A percentile compares a stretch with the other conserved stretches of the same genome.
Evolutionary conservation across 1,140 invertebrate species (phyloP).

Genomic region (Danaus melanippus): DNA sequence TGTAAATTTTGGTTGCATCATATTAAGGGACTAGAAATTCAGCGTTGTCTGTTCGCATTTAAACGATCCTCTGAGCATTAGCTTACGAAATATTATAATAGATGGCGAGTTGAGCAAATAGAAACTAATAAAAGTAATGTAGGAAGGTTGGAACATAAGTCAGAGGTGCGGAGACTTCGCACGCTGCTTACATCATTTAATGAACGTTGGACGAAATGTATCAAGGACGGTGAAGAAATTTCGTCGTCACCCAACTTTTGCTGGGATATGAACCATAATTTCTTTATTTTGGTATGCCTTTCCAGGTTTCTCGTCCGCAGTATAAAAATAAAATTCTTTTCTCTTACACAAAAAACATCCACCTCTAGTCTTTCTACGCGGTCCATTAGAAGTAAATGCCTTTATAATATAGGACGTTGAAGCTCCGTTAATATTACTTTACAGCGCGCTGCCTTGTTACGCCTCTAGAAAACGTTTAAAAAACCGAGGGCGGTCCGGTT

Average conservation of each 20-base stretch:
- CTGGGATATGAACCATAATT: background rate
- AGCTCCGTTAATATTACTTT: slow-evolving; percentile 46
- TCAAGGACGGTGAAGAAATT: slow-evolving; percentile 41
- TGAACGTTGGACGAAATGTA: slow-evolving; percentile 20
- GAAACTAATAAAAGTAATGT: slow-evolving; percentile 23
- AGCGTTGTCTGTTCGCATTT: slow-evolving; percentile 7
- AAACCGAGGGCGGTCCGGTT: slow-evolving; percentile 13
- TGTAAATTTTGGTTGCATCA: too few relatives aligned
- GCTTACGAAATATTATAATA: slow-evolving; percentile 22
- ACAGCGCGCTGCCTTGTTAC: slow-evolving; percentile 40
- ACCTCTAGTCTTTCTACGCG: slow-evolving; percentile 1
- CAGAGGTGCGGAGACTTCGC: slow-evolving; percentile 23
- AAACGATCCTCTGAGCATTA: slow-evolving; percentile 12
- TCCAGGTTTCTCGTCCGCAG: too few relatives aligned
- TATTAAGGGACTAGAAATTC: slow-evolving; percentile 14
- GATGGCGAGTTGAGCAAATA: slow-evolving; percentile 20
- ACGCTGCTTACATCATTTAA: slow-evolving; percentile 23
- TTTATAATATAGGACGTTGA: slow-evolving; percentile 55
- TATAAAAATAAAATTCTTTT: too few relatives aligned
- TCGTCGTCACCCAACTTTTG: slow-evolving; percentile 11
- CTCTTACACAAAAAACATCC: background rate
- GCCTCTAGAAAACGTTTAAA: slow-evolving; percentile 18
- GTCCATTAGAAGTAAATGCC: slow-evolving; percentile 44
- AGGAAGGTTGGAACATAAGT: slow-evolving; percentile 11
- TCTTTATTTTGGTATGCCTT: too few relatives aligned